Percentiles rank a stretch among this genome's conserved stretches.
These are phyloP conservation scores for Cancer borealis DNA, from an alignment of 2,888 invertebrate species.

Conservation along the genomic window DNA sequence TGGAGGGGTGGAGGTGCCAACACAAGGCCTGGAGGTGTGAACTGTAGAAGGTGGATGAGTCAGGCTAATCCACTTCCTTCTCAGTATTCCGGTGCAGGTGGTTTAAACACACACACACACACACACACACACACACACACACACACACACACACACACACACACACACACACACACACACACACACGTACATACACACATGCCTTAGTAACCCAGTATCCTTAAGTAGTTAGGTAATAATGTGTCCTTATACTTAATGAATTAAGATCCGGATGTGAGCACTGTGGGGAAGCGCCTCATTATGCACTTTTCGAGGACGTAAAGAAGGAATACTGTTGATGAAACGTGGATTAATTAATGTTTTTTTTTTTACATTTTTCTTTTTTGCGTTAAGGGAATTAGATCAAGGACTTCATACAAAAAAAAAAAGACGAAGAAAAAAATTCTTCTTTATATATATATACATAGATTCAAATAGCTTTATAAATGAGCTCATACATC, in stretches of 20 bases:
- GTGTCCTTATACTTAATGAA: background rate
- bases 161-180: slow-evolving; percentile 20
- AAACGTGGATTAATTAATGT: no score
- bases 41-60: background rate
- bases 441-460: background rate
- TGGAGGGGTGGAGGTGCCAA: background rate
- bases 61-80: background rate
- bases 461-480: background rate
- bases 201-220: background rate
- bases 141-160: slow-evolving; percentile 8
- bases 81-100: background rate
- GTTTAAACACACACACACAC: slow-evolving; percentile 10
- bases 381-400: background rate
- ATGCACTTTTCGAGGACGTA: no score
- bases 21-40: no score
- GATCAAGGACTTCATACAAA: background rate
- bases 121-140: slow-evolving; percentile 11
- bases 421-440: background rate
- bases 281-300: background rate
- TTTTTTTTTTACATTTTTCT: background rate
- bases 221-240: background rate
- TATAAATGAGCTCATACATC: background rate
- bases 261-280: no score
- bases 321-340: no score
- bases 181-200: background rate